Conservation (phyloP, 2,797 vertebrate species). For the Channa striata region DNA sequence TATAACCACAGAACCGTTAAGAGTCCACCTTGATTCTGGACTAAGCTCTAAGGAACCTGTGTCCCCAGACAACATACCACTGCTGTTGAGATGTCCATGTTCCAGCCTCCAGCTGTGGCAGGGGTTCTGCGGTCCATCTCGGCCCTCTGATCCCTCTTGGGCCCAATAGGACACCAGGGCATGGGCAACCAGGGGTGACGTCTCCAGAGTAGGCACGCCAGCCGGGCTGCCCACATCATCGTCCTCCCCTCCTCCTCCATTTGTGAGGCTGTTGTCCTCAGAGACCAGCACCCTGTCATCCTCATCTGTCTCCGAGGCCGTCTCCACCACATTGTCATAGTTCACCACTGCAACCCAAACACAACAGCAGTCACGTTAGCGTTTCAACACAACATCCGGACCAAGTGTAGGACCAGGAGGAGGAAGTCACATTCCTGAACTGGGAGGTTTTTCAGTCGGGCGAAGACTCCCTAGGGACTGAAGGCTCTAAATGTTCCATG, state of each 20-base stretch:
- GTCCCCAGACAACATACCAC: conserved; percentile 77
- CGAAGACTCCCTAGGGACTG: conserved; percentile 32
- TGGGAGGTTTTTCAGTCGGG: conserved; percentile 4
- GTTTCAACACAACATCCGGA: conserved; percentile 28
- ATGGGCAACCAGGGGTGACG: conserved; percentile 89
- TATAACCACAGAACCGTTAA: no score
- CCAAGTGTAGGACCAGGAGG: neutral
- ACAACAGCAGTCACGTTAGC: conserved; percentile 20
- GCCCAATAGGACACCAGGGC: conserved; percentile 85
- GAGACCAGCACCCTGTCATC: conserved; percentile 92
- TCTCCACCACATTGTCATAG: conserved; percentile 93
- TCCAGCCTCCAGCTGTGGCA: conserved; percentile 87
- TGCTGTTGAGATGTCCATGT: conserved; percentile 86
- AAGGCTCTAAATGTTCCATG: conserved; percentile 36
- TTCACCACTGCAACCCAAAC: conserved; percentile 86
- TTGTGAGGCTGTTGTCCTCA: conserved; percentile 86
- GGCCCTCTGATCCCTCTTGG: conserved; percentile 87
- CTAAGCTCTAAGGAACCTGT: no score
- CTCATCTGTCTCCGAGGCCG: conserved; percentile 93
- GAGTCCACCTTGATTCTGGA: no score
- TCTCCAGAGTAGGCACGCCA: conserved; percentile 87
- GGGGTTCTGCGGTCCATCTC: conserved; percentile 79
- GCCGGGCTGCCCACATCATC: conserved; percentile 83
- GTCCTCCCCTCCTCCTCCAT: conserved; percentile 35
- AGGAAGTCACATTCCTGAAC: conserved; percentile 29